Evolutionary conservation across 2,888 invertebrate species (phyloP).

Genomic region (Mesorhabditis sp.): DNA sequence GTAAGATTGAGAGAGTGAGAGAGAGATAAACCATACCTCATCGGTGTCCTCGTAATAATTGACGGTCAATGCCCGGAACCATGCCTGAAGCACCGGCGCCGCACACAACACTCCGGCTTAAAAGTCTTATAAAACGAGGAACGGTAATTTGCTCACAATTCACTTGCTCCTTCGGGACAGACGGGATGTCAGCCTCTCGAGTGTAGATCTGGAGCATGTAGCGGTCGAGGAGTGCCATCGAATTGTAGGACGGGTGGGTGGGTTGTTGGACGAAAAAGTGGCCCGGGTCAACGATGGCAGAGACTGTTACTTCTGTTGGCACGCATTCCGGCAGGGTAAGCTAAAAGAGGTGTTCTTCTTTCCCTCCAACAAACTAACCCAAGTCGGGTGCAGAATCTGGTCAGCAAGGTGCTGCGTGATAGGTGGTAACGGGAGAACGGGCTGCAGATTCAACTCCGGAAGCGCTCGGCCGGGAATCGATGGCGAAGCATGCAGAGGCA

Average conservation of each 20-base stretch:
- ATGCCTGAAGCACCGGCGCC: conserved; percentile 76
- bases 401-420: conserved; percentile 33
- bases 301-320: conserved; percentile 85
- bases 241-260: conserved; percentile 84
- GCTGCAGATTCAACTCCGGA: conserved; percentile 57
- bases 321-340: conserved; percentile 84
- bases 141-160: no score
- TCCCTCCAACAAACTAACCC: conserved; percentile 21
- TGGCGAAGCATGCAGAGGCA: conserved; percentile 51
- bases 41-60: conserved; percentile 66
- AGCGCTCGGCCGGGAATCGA: conserved; percentile 55
- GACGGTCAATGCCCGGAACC: conserved; percentile 84
- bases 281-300: conserved; percentile 78
- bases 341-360: conserved; percentile 60
- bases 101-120: conserved; percentile 82
- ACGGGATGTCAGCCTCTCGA: conserved; percentile 69
- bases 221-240: conserved; percentile 57
- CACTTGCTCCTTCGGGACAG: conserved; percentile 73
- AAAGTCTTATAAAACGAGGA: conserved; percentile 21
- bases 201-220: conserved; percentile 79
- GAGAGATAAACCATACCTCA: conserved; percentile 62
- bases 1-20: no score
- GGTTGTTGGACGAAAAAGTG: conserved; percentile 92
- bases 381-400: conserved; percentile 38
- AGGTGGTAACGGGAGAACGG: conserved; percentile 53